A percentile compares a stretch with the other conserved stretches of the same genome.
Evolutionary conservation across 92 coral and sea anemone species (phyloP).

Genomic region (Scolanthus callimorphus): DNA sequence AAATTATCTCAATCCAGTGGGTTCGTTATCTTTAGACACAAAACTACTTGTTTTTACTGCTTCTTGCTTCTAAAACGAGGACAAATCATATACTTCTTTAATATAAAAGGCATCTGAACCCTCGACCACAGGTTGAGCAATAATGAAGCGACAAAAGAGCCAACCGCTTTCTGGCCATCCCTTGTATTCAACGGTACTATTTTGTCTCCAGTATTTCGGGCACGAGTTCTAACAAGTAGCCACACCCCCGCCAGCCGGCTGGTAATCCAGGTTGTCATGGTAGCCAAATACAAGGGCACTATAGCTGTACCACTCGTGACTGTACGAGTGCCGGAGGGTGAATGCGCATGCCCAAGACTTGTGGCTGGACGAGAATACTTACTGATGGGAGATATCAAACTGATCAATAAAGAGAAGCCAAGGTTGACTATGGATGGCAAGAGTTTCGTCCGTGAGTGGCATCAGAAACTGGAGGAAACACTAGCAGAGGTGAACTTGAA

Average conservation of each 20-base stretch:
- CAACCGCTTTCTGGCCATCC: no score
- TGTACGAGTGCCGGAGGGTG: constrained; percentile 13
- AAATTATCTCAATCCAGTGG: no score
- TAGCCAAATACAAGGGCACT: constrained; percentile 10
- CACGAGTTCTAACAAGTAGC: constrained; percentile 6
- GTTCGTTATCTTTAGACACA: no score
- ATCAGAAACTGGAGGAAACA: constrained; percentile 13
- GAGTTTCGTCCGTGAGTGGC: constrained; percentile 21
- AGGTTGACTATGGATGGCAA: neutral
- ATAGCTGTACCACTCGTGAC: constrained; percentile 1
- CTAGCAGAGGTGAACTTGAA: neutral
- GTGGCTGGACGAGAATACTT: constrained; percentile 22
- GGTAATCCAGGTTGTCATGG: constrained; percentile 7
- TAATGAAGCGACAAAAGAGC: no score
- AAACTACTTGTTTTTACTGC: no score
- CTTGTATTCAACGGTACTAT: no score
- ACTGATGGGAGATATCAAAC: constrained; percentile 20
- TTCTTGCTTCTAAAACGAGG: no score
- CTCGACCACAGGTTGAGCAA: no score
- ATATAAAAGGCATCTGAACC: no score
- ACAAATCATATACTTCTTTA: no score
- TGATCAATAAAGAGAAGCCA: constrained; percentile 1
- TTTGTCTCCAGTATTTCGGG: constrained; percentile 14
- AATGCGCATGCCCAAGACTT: constrained; percentile 27
- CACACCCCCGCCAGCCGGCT: constrained; percentile 19